Evolutionary conservation across 2,113 vertebrate species (phyloP).

Genomic region (Erpornis zantholeuca): DNA sequence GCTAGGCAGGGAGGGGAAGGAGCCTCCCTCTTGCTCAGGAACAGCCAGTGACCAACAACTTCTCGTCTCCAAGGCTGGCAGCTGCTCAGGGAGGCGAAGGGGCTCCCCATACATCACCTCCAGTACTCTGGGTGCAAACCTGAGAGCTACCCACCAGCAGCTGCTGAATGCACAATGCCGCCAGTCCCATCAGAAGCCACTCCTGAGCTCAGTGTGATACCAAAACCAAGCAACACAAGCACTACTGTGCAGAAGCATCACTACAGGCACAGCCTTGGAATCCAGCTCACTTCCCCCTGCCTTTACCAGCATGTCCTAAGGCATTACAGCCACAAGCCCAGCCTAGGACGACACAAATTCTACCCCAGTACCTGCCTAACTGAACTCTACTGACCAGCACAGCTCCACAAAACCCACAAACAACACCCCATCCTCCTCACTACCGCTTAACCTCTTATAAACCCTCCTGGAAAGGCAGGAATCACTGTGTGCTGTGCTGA

Average conservation of each 20-base stretch:
- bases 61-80: not conserved
- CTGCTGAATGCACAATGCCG: not conserved
- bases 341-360: accelerated
- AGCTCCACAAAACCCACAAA: accelerated
- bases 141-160: not conserved
- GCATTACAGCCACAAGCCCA: not conserved
- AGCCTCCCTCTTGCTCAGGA: not conserved
- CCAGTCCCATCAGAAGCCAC: not conserved
- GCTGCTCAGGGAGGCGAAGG: not conserved
- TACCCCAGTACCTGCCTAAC: accelerated
- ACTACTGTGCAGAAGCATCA: not conserved
- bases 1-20: not conserved
- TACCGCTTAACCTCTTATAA: not conserved
- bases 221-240: not conserved
- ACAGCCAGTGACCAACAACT: not conserved
- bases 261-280: not conserved
- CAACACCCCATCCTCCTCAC: not conserved
- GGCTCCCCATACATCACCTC: not conserved
- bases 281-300: not conserved
- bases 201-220: accelerated
- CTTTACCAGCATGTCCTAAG: not conserved
- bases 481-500: not conserved
- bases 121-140: not conserved
- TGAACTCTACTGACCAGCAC: accelerated
- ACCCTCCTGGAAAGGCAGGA: constrained; percentile 27